Percentiles rank a stretch among this genome's conserved stretches.
Conservation (phyloP, 2,113 vertebrate species). For the Athene noctua region DNA sequence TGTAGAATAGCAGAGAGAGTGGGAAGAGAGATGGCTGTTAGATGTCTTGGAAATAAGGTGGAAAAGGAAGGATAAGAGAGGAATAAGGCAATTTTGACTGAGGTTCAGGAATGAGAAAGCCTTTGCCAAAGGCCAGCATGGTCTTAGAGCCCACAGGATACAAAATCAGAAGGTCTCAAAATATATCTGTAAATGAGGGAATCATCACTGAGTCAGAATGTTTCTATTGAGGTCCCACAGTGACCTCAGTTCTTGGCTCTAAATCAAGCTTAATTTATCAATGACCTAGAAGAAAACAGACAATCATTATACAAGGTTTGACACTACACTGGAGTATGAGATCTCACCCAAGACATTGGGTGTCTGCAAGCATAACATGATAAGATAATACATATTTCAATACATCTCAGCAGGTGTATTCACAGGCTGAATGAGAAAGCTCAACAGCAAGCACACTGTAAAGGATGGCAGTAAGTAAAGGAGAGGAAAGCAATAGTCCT, state of each 20-base stretch:
- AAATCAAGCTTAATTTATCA: slow-evolving; percentile 45
- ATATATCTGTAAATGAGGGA: slow-evolving; percentile 47
- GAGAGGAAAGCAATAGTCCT: neutral
- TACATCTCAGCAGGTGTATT: neutral
- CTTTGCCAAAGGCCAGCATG: slow-evolving; percentile 47
- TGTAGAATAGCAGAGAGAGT: neutral
- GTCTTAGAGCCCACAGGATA: slow-evolving; percentile 31
- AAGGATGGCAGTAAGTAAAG: neutral
- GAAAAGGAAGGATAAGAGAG: slow-evolving; percentile 6
- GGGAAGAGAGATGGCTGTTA: neutral
- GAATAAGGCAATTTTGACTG: neutral
- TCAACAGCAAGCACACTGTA: neutral
- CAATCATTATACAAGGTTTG: neutral
- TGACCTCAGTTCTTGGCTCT: slow-evolving; percentile 38
- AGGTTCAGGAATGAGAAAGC: neutral
- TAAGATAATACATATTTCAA: neutral
- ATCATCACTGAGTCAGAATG: slow-evolving; percentile 46
- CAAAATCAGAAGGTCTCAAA: slow-evolving; percentile 50
- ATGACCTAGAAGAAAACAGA: neutral
- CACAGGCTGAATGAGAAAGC: neutral
- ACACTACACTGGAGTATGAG: neutral
- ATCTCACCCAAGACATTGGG: neutral
- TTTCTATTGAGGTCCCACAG: slow-evolving; percentile 26
- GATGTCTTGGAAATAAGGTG: neutral
- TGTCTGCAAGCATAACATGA: neutral